Percentiles rank a stretch among this genome's conserved stretches.
Evolutionary conservation across 1,140 invertebrate genomes (phyloP).

Genomic region (Aradophagus sp.): DNA sequence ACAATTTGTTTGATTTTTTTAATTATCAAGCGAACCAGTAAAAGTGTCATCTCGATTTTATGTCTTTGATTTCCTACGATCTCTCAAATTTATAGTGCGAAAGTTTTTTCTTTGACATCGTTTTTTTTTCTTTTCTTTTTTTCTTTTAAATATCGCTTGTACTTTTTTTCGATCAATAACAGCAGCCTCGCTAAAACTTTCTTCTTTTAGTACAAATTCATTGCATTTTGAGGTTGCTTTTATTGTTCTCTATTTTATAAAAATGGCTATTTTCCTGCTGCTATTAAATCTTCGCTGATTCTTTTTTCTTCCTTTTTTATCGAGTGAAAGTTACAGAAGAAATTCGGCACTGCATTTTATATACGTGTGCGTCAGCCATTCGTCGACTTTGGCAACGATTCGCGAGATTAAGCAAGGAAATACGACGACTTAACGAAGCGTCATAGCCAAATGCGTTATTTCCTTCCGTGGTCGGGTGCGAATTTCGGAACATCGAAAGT

Average conservation of each 20-base stretch:
- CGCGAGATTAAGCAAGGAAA: conserved; percentile 60
- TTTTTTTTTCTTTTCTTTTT: conserved; percentile 25
- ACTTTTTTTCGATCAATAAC: conserved; percentile 7
- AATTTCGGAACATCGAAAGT: conserved; percentile 47
- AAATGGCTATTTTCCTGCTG: conserved; percentile 48
- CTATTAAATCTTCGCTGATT: conserved; percentile 49
- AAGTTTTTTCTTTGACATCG: conserved; percentile 36
- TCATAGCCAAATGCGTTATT: conserved; percentile 59
- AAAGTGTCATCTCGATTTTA: conserved; percentile 25
- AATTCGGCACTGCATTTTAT: conserved; percentile 52
- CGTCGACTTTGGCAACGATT: conserved; percentile 51
- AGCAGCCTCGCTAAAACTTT: conserved; percentile 29
- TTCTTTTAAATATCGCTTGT: conserved; percentile 15
- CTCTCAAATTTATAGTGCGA: conserved; percentile 40
- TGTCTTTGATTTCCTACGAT: conserved; percentile 15
- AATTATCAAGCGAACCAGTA: neutral
- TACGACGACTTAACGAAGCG: conserved; percentile 56
- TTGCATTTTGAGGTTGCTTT: conserved; percentile 55
- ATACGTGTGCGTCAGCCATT: conserved; percentile 28
- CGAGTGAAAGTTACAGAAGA: conserved; percentile 53
- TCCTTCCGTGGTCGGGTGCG: conserved; percentile 57
- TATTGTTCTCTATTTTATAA: conserved; percentile 57
- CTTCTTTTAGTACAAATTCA: conserved; percentile 49
- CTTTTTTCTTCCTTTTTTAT: too few species aligned
- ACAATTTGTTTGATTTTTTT: conserved; percentile 6